These are phyloP conservation scores for Microchirus variegatus DNA, from an alignment of 2,797 vertebrate genomes.

Conservation along the genomic window DNA sequence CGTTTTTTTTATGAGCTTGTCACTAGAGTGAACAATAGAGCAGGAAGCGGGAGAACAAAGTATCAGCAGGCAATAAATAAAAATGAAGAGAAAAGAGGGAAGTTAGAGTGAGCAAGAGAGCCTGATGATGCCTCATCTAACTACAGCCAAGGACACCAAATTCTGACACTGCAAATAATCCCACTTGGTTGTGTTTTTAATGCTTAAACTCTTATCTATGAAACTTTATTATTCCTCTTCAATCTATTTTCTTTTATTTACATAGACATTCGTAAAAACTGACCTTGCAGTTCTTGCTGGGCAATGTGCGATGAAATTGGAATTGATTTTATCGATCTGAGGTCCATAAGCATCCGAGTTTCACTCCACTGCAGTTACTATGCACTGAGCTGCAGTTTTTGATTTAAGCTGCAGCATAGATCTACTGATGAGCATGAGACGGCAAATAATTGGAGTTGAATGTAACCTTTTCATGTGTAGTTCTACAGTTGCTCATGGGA, in stretches of 20 bases:
- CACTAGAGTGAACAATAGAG: conserved; percentile 39
- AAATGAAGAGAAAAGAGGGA: conserved; percentile 26
- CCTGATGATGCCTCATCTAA: conserved; percentile 46
- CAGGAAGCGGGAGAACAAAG: conserved; percentile 11
- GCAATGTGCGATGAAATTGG: conserved; percentile 67
- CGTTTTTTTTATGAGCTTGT: conserved; percentile 36
- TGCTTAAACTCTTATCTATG: conserved; percentile 36
- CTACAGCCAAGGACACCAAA: conserved; percentile 44
- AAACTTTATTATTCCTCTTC: conserved; percentile 48
- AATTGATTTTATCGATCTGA: conserved; percentile 74
- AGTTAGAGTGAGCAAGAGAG: conserved; percentile 35
- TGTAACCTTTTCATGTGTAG: conserved; percentile 6
- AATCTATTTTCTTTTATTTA: conserved; percentile 56
- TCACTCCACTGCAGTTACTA: conserved; percentile 34
- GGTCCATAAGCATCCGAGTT: conserved; percentile 41
- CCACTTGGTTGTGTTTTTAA: conserved; percentile 30
- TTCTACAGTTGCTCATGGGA: not conserved
- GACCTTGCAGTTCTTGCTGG: conserved; percentile 67
- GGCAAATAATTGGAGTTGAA: conserved; percentile 34
- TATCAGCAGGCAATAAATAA: conserved; percentile 50
- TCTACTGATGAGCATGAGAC: conserved; percentile 33
- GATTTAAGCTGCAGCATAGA: conserved; percentile 45
- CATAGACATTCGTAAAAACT: conserved; percentile 60
- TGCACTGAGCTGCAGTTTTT: conserved; percentile 27
- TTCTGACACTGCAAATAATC: conserved; percentile 57